These are phyloP conservation scores for Hyaena hyaena DNA, from an alignment of 2,113 vertebrate species.

Conservation along the genomic window DNA sequence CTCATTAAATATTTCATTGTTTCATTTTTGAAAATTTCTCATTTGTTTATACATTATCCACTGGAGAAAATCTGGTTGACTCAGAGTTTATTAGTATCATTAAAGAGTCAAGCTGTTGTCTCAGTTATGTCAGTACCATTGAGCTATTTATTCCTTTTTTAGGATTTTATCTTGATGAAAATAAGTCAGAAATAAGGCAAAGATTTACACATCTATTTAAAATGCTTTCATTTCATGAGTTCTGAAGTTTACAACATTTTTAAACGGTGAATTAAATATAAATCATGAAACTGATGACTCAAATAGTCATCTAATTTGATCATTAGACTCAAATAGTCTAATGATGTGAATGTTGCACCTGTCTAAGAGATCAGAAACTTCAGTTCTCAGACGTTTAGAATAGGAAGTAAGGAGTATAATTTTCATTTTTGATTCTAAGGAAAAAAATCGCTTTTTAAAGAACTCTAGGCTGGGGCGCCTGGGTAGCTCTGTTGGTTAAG, in stretches of 20 bases:
- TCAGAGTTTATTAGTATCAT: not conserved
- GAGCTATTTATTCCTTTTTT: not conserved
- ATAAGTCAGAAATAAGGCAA: not conserved
- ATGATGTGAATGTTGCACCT: not conserved
- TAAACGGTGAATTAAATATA: not conserved
- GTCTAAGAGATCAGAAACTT: not conserved
- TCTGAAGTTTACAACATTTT: not conserved
- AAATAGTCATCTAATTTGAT: too few species aligned
- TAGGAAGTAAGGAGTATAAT: constrained; percentile 5
- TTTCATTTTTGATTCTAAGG: not conserved
- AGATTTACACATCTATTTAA: not conserved
- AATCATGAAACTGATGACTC: not conserved
- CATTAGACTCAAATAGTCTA: not conserved
- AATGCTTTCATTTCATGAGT: not conserved
- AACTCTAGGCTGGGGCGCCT: not conserved
- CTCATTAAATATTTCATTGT: not conserved
- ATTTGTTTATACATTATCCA: not conserved
- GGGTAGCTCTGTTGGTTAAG: too few species aligned
- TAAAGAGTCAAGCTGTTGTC: not conserved
- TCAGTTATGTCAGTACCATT: not conserved
- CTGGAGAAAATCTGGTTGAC: not conserved
- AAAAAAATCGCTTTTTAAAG: not conserved
- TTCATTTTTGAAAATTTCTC: not conserved
- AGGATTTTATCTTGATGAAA: not conserved
- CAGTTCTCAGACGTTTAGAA: not conserved